Base-by-base conservation (phyloP, 2,113 vertebrate genomes). In the Cephalopterus ornatus region DNA sequence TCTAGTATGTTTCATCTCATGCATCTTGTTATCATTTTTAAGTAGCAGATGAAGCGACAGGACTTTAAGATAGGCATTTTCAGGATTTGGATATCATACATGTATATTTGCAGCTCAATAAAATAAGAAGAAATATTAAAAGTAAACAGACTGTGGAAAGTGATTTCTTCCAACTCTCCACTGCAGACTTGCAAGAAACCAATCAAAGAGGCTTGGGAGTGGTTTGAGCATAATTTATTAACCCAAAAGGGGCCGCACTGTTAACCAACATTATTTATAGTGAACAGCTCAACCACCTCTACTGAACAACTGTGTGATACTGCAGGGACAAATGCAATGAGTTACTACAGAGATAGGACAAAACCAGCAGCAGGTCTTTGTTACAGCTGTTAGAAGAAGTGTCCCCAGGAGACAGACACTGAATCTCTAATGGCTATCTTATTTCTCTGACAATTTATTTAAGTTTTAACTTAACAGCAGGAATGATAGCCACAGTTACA, bases 381-480 rank as follows among this genome's bases (percentile, higher is more conserved):
- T 91, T 96, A 95, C 91, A 96, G 93, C 95, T 96, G 94, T 91
- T 95, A 95, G 84, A 95, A 97, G 86, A 96, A 94, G 91, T 46
- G 2, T 95, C 77, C 96, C 86, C 96, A 89, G 92, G 95, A 96
- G 96, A 96, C 86, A 95, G 88, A 66, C 93, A 96, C 76, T 95
- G 95, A 95, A 96, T 96, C 92, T 96, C 88, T 96, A 96, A 96
- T 93, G 93, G 92, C 94, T 91, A 96, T 93, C 96, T 96, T 93
- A 96, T 95, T 97, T 96, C 95, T 95, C 86, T 96, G 91, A 95
- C 95, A 92, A 96, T 96, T 95, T 96, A 95, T 96, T 96, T 96
- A 94, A 94, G 95, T 96, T 97, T 96, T 96, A 97, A 92, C 88
- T 96, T 96, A 96, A 95, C 95, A 95, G 88, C 95, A 92, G 92